A percentile compares a stretch with the other conserved stretches of the same genome.
Conservation (phyloP, 2,888 invertebrate genomes). For the Elmis aenea region DNA sequence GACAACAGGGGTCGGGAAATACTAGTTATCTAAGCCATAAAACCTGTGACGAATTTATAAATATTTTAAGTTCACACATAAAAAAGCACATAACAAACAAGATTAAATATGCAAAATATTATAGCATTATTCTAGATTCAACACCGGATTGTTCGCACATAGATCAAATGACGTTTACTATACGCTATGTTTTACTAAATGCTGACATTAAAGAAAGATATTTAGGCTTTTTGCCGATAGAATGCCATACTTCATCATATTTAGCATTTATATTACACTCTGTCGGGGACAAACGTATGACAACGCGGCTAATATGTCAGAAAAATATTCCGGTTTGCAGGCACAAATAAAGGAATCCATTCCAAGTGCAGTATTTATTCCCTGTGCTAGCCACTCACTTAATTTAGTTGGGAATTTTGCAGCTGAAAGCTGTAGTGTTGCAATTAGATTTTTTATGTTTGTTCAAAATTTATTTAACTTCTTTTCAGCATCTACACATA, state of each 20-base stretch:
- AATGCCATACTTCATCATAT: too few relatives aligned
- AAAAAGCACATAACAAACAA: neutral
- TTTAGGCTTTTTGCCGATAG: too few relatives aligned
- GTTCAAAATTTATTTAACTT: too few relatives aligned
- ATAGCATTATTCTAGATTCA: neutral
- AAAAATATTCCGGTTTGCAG: neutral
- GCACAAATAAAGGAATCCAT: neutral
- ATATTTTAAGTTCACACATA: neutral
- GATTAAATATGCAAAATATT: neutral
- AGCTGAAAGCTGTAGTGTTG: too few relatives aligned
- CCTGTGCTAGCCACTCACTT: neutral
- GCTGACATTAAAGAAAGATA: neutral
- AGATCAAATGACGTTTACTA: neutral
- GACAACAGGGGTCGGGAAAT: constrained; percentile 6
- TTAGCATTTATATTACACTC: too few relatives aligned
- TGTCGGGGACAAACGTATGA: constrained; percentile 3
- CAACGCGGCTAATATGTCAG: constrained; percentile 1
- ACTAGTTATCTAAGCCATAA: neutral
- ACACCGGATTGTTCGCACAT: neutral
- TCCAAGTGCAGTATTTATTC: neutral
- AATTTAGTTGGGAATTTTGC: neutral
- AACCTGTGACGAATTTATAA: constrained; percentile 1
- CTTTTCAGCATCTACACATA: too few relatives aligned
- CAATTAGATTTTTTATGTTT: too few relatives aligned
- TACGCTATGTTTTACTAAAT: neutral